These are phyloP conservation scores for Blera fallax DNA, from an alignment of 2,888 invertebrate species.

Conservation along the genomic window DNA sequence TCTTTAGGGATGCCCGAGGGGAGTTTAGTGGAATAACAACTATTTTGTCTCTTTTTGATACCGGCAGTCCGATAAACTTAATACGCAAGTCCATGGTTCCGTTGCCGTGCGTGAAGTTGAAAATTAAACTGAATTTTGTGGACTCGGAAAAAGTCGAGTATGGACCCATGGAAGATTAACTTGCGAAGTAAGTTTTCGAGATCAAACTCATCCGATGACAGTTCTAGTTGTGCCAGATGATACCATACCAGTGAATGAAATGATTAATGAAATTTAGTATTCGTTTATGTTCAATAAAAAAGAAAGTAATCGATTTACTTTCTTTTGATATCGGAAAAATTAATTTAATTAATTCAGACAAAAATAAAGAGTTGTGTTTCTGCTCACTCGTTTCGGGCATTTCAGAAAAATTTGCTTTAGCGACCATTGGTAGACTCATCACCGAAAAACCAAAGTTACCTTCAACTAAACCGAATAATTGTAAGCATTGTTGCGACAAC, in stretches of 20 bases:
- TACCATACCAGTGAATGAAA: too few relatives aligned
- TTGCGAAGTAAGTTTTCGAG: not conserved
- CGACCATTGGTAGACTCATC: slow-evolving; percentile 13
- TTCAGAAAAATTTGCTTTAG: slow-evolving; percentile 25
- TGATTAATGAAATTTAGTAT: not conserved
- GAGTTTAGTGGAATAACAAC: too few relatives aligned
- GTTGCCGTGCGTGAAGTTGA: too few relatives aligned
- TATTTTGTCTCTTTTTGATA: too few relatives aligned
- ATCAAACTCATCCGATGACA: not conserved
- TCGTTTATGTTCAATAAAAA: slow-evolving; percentile 1
- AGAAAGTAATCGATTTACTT: not conserved
- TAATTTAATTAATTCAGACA: not conserved
- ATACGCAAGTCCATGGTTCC: too few relatives aligned
- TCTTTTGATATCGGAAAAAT: not conserved
- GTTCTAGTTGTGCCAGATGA: not conserved
- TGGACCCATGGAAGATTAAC: slow-evolving; percentile 6
- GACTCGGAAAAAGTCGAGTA: slow-evolving; percentile 18
- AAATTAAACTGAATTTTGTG: too few relatives aligned
- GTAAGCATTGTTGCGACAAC: not conserved
- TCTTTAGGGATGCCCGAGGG: too few relatives aligned
- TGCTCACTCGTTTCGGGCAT: slow-evolving; percentile 1
- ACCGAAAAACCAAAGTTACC: slow-evolving; percentile 5
- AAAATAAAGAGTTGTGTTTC: slow-evolving; percentile 6
- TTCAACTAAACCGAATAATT: not conserved
- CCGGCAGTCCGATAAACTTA: too few relatives aligned